Percentiles rank a stretch among this genome's conserved stretches.
Evolutionary conservation across 2,888 invertebrate genomes (phyloP).

Genomic region (Galeopsomyia nigrocyanea): DNA sequence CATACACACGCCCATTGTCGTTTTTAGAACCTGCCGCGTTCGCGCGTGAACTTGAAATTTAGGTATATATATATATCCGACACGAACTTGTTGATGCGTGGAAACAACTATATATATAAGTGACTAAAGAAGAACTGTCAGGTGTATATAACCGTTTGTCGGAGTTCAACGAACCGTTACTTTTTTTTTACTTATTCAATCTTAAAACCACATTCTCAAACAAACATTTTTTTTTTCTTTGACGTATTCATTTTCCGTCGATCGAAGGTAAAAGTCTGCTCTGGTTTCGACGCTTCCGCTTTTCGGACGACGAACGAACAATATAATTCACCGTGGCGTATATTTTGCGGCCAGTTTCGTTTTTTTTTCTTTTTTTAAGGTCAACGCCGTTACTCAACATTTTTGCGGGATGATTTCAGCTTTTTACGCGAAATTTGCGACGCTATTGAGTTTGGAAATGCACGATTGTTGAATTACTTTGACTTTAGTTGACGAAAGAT

Average conservation of each 20-base stretch:
- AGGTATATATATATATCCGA: no score
- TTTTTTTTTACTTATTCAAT: neutral
- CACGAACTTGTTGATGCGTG: constrained; percentile 7
- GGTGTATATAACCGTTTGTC: no score
- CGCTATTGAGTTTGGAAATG: no score
- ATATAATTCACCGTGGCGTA: neutral
- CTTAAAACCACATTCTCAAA: neutral
- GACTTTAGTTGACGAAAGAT: no score
- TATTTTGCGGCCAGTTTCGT: constrained; percentile 23
- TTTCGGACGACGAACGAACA: neutral
- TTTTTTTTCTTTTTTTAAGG: constrained; percentile 26
- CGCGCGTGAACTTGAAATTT: neutral
- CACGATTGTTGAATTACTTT: no score
- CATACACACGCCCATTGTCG: neutral
- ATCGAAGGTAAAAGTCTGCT: constrained; percentile 49
- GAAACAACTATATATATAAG: no score
- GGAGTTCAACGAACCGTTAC: neutral
- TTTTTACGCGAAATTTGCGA: no score
- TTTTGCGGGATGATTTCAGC: no score
- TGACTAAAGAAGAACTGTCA: no score
- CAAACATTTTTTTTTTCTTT: no score
- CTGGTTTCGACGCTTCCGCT: constrained; percentile 28
- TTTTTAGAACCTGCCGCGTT: neutral
- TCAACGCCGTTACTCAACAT: neutral
- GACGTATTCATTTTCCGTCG: constrained; percentile 16